Evolutionary conservation across 2,113 vertebrate genomes (phyloP).

Genomic region (Takifugu bimaculatus): DNA sequence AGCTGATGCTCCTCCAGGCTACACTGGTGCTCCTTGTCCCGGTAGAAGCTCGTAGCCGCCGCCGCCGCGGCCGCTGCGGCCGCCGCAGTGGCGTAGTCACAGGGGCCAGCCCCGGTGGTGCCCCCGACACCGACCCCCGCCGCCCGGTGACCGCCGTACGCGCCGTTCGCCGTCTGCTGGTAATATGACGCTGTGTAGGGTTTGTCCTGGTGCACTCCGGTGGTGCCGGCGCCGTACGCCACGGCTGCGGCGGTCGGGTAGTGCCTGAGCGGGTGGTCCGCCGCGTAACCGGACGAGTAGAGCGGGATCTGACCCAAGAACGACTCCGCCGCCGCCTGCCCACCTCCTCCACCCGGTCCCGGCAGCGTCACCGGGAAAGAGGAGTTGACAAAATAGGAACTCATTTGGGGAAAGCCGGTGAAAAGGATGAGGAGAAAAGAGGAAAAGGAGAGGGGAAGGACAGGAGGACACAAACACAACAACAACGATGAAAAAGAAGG

Average conservation of each 20-base stretch:
- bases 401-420: conserved; percentile 82
- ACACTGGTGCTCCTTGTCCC: conserved; percentile 84
- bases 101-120: conserved; percentile 71
- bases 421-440: conserved; percentile 10
- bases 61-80: conserved; percentile 55
- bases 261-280: conserved; percentile 90
- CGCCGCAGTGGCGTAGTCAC: conserved; percentile 84
- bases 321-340: conserved; percentile 85
- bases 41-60: conserved; percentile 79
- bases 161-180: conserved; percentile 82
- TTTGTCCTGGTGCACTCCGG: conserved; percentile 59
- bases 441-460: conserved; percentile 41
- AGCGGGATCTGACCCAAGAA: conserved; percentile 96
- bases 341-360: conserved; percentile 86
- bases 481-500: conserved; percentile 37
- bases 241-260: conserved; percentile 80
- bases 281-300: conserved; percentile 92
- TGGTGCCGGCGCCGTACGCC: conserved; percentile 72
- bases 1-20: conserved; percentile 81
- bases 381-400: conserved; percentile 99
- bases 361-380: conserved; percentile 96
- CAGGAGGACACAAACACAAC: conserved; percentile 45
- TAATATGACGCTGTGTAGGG: conserved; percentile 75
- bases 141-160: conserved; percentile 78
- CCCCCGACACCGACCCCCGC: conserved; percentile 59